Base-by-base conservation (phyloP, 2,888 invertebrate species). In the Troides oblongomaculatus region DNA sequence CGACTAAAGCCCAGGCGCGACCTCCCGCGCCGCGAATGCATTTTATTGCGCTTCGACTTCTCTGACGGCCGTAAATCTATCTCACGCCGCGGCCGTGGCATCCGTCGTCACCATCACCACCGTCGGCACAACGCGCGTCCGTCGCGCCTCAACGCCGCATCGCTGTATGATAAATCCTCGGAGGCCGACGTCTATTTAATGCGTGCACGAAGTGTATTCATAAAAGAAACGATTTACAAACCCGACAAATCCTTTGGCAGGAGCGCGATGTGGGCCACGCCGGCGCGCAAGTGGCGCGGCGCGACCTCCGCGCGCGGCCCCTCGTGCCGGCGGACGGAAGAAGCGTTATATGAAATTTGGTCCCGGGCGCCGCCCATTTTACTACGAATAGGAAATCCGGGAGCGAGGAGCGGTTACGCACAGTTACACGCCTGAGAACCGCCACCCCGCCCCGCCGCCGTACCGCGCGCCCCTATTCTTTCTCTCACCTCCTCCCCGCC, bases 301-400 rank as follows among this genome's bases (percentile, higher is more conserved):
- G 88, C 88, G 86, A 89, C 89, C 89, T 89, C 88, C 83, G 84
- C 83, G 83, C 84, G 81, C 81, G 82, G 85, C 83, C 83, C 83
- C 78, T 82, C 83, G 87, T 87, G 84, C 83, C 87, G 84, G 83
- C 87, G 87, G 88, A 88, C 89, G 87, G 87, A 89, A 90, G 87
- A 87, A 86, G 84, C 86, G 86, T 86, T 88, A 88, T 89, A 87
- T 88, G 90, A 90, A 90, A 90, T 90, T 89, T 87, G 85, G 84
- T 86, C 82, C 84, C 84, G 79, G 87, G 89, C 89, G 89, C 90
- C 89, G 90, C 89, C 89, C 89, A 90, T 90, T 92, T 90, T 90
- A 90, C 90, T 92, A 88, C 90, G 88, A 90, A 90, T 90, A 92
- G 92, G 92, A 93, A 93, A 90, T 90, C 91, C 91, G 92, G 89